phyloP scores from a whole-genome alignment of 2,888 invertebrate genomes.

The Noctua comes region DNA sequence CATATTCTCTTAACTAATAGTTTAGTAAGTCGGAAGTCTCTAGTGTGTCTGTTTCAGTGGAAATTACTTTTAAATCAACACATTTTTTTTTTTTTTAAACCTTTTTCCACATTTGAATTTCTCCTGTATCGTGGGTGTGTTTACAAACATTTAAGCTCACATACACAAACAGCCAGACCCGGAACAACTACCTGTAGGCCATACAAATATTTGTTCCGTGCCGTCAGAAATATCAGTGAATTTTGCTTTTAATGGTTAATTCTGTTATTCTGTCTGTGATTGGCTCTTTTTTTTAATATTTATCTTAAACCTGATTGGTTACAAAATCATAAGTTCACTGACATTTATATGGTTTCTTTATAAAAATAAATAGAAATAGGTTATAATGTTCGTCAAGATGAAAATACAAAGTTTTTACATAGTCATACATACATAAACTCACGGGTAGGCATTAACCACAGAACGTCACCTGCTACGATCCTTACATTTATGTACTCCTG shows the following conservation, averaged over 20 bases:
- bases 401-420: neutral
- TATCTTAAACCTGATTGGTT: neutral
- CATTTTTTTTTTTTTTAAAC: no score
- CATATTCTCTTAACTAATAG: conserved; percentile 72
- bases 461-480: no score
- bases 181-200: no score
- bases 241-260: neutral
- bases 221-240: conserved; percentile 2
- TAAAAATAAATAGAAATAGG: neutral
- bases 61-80: conserved; percentile 30
- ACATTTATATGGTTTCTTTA: neutral
- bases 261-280: neutral
- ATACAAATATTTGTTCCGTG: no score
- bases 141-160: no score
- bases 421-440: no score
- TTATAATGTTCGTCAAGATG: neutral
- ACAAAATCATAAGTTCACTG: neutral
- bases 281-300: neutral
- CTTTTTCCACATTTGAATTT: no score
- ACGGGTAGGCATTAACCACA: no score
- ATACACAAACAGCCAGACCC: no score
- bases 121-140: no score
- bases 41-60: conserved; percentile 58
- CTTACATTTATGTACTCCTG: no score
- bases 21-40: conserved; percentile 72